A percentile compares a stretch with the other conserved stretches of the same genome.
Evolutionary conservation across 2,888 invertebrate species (phyloP).

Genomic region (Phyllotreta striolata): DNA sequence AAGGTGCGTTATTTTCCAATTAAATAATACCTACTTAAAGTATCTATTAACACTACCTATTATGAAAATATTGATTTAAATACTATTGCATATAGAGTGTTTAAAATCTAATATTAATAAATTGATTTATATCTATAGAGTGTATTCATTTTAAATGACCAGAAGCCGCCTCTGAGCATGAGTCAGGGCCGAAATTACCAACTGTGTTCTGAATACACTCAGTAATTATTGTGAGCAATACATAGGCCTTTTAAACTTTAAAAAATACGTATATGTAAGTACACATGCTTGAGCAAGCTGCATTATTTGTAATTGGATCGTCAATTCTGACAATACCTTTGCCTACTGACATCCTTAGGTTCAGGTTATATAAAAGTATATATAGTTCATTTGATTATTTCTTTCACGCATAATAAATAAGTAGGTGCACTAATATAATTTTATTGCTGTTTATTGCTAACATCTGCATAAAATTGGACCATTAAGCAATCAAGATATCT

Average conservation of each 20-base stretch:
- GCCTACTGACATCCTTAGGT: no score
- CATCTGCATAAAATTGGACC: conserved; percentile 25
- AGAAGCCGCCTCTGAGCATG: conserved; percentile 18
- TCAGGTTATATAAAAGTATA: no score
- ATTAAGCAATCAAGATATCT: conserved; percentile 25
- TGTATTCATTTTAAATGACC: neutral
- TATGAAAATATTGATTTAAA: no score
- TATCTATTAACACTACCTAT: no score
- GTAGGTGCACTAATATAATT: no score
- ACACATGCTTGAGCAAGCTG: conserved; percentile 30
- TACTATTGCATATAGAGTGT: no score
- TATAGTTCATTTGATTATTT: neutral
- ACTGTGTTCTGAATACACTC: conserved; percentile 29
- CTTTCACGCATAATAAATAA: neutral
- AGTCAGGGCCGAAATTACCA: conserved; percentile 20
- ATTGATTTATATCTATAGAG: no score
- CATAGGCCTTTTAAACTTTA: conserved; percentile 33
- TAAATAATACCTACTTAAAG: no score
- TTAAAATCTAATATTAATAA: no score
- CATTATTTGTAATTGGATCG: conserved; percentile 28
- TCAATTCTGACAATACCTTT: conserved; percentile 7
- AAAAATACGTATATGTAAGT: conserved; percentile 25
- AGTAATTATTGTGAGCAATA: conserved; percentile 24
- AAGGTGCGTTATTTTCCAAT: no score
- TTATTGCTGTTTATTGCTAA: no score